A percentile compares a stretch with the other conserved stretches of the same genome.
These are phyloP conservation scores for Ophiothrix spiculata DNA, from an alignment of 35 echinoderm and acorn worm genomes.

Conservation along the genomic window DNA sequence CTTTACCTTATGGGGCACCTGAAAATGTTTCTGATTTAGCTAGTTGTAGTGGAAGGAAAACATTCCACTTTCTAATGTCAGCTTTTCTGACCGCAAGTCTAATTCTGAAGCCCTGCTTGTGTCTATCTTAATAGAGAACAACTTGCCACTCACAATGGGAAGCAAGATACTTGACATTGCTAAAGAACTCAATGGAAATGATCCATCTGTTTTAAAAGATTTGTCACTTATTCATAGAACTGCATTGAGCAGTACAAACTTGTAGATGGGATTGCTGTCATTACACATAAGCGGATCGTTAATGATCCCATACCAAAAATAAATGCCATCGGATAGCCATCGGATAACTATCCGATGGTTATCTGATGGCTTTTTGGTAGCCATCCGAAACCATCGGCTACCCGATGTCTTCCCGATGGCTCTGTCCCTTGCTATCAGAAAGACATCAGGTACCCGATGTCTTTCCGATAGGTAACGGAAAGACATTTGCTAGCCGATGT, in stretches of 20 bases:
- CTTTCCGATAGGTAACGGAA: no score
- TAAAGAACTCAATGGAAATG: slow-evolving; percentile 44
- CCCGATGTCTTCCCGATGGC: no score
- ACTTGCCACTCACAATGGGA: slow-evolving; percentile 42
- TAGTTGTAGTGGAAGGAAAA: slow-evolving; percentile 31
- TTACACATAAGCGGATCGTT: slow-evolving; percentile 37
- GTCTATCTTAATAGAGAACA: slow-evolving; percentile 50
- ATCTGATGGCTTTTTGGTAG: no score
- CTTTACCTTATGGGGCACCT: slow-evolving; percentile 44
- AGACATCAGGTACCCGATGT: no score
- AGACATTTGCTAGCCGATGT: no score
- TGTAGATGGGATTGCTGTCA: slow-evolving; percentile 36
- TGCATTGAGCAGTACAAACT: slow-evolving; percentile 19
- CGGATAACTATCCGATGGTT: no score
- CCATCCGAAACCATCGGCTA: no score
- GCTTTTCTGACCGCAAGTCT: slow-evolving; percentile 42
- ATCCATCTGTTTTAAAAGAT: slow-evolving; percentile 34
- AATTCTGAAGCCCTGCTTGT: slow-evolving; percentile 56
- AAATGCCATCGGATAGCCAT: no score
- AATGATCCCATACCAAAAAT: no score
- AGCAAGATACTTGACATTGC: slow-evolving; percentile 37
- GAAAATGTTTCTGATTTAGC: slow-evolving; percentile 40
- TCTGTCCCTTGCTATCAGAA: no score
- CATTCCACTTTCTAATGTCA: slow-evolving; percentile 36
- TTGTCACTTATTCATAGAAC: neutral